Percentiles rank a stretch among this genome's conserved stretches.
Evolutionary conservation across 2,113 vertebrate genomes (phyloP).

Genomic region (Ictidomys tridecemlineatus): DNA sequence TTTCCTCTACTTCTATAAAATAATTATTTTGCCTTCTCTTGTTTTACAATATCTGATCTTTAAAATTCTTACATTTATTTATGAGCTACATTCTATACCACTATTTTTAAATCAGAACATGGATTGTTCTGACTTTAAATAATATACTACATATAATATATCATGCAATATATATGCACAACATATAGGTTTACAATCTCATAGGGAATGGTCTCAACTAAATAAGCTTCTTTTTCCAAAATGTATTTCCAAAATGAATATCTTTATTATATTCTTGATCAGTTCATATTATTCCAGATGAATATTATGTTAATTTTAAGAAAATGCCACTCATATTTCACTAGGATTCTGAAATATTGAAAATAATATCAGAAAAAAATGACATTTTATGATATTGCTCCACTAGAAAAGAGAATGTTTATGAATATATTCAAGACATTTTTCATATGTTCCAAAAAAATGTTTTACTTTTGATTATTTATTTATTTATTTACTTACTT

Average conservation of each 20-base stretch:
- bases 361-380: slow-evolving; percentile 25
- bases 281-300: slow-evolving; percentile 34
- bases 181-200: neutral
- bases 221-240: neutral
- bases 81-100: slow-evolving; percentile 21
- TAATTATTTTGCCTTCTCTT: slow-evolving; percentile 53
- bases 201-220: neutral
- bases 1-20: slow-evolving; percentile 26
- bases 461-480: neutral
- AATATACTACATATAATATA: neutral
- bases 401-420: neutral
- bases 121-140: neutral
- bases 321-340: slow-evolving; percentile 14
- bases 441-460: slow-evolving; percentile 52
- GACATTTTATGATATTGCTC: neutral
- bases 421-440: neutral
- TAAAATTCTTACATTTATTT: slow-evolving; percentile 34
- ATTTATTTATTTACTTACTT: neutral
- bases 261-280: slow-evolving; percentile 17
- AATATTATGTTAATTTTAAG: slow-evolving; percentile 51
- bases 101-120: slow-evolving; percentile 26
- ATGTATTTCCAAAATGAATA: neutral
- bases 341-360: slow-evolving; percentile 25
- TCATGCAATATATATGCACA: neutral
- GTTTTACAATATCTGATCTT: slow-evolving; percentile 50